Conservation (phyloP, 2,888 invertebrate species). For the Tetranychus truncatus region DNA sequence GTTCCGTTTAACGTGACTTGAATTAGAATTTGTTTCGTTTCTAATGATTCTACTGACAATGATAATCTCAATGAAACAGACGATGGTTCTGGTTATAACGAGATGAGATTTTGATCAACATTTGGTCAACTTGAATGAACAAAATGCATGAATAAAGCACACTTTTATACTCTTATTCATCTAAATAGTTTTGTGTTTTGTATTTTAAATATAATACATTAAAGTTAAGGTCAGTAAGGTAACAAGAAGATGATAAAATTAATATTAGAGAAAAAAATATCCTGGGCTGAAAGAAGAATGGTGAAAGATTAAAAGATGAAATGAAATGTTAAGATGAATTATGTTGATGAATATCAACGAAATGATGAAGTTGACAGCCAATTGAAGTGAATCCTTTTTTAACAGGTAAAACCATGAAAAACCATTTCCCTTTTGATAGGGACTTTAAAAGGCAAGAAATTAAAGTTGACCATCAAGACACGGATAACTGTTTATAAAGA, state of each 20-base stretch:
- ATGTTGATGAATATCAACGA: neutral
- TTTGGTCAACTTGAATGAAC: too few relatives aligned
- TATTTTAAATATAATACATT: neutral
- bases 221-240: conserved; percentile 1
- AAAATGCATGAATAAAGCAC: too few relatives aligned
- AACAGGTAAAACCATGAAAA: too few relatives aligned
- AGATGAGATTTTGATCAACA: too few relatives aligned
- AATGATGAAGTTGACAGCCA: neutral
- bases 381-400: neutral
- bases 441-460: neutral
- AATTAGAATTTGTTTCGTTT: neutral
- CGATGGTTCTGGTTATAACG: too few relatives aligned
- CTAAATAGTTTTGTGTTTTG: neutral
- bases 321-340: neutral
- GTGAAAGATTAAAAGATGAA: neutral
- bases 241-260: neutral
- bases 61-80: neutral
- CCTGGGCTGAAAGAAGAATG: neutral
- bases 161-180: too few relatives aligned
- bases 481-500: neutral
- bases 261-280: too few relatives aligned
- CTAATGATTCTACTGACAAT: neutral
- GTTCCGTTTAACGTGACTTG: neutral
- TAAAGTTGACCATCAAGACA: neutral
- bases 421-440: neutral